Evolutionary conservation across 2,113 vertebrate species (phyloP).

Genomic region (Vireo altiloquus): DNA sequence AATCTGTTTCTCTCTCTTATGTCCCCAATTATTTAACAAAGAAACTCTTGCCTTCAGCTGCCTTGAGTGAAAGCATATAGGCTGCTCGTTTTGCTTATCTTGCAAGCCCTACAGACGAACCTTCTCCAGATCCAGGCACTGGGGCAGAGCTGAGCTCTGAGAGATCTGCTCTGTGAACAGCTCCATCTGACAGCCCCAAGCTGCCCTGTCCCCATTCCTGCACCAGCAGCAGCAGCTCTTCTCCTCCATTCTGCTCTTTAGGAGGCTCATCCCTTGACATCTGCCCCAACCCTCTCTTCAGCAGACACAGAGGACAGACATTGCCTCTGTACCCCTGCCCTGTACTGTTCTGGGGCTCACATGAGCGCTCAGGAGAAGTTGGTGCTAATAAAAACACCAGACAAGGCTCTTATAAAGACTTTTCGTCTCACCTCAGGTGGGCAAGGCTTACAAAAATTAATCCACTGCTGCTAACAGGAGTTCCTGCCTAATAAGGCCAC

Average conservation of each 20-base stretch:
- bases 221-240: not conserved
- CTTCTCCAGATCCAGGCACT: not conserved
- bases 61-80: not conserved
- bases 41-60: not conserved
- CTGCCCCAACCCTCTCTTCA: not conserved
- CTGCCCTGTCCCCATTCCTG: not conserved
- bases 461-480: not conserved
- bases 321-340: too few relatives aligned
- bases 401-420: not conserved
- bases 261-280: not conserved
- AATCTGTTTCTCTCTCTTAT: not conserved
- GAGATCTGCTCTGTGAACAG: not conserved
- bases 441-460: not conserved
- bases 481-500: not conserved
- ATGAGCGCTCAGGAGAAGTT: not conserved
- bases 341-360: not conserved
- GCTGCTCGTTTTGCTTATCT: not conserved
- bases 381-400: not conserved
- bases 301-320: not conserved
- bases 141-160: not conserved
- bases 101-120: not conserved
- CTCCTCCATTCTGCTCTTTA: not conserved
- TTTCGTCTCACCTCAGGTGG: not conserved
- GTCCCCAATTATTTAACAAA: not conserved
- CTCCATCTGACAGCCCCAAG: not conserved